Conservation (phyloP, 2,888 invertebrate genomes). For the Sthenelais limicola region DNA sequence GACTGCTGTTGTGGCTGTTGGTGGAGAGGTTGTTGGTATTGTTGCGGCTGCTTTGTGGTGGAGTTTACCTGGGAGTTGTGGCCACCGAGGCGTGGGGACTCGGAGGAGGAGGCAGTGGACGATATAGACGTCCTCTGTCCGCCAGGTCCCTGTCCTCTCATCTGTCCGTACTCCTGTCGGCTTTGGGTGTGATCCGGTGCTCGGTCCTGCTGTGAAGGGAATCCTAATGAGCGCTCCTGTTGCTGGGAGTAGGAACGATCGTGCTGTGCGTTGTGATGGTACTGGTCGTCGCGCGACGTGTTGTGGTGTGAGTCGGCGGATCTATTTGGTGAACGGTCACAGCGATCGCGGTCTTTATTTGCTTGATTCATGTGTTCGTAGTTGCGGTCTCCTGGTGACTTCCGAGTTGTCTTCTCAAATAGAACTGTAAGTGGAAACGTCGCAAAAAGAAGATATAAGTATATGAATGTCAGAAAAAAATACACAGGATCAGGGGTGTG, state of each 20-base stretch:
- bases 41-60: not conserved
- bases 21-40: not conserved
- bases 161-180: not conserved
- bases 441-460: too few relatives aligned
- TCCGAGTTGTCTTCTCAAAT: too few relatives aligned
- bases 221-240: not conserved
- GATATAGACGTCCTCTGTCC: not conserved
- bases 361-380: too few relatives aligned
- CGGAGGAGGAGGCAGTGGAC: not conserved
- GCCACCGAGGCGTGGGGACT: not conserved
- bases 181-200: not conserved
- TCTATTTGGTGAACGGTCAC: not conserved
- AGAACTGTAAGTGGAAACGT: too few relatives aligned
- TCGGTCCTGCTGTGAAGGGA: not conserved
- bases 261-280: too few relatives aligned
- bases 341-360: too few relatives aligned
- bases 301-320: not conserved
- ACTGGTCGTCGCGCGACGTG: not conserved
- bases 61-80: not conserved
- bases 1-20: conserved; percentile 3
- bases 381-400: too few relatives aligned
- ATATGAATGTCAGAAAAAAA: too few relatives aligned
- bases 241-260: not conserved
- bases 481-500: too few relatives aligned
- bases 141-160: not conserved